Evolutionary conservation across 2,113 vertebrate genomes (phyloP).

Genomic region (Saccopteryx leptura): DNA sequence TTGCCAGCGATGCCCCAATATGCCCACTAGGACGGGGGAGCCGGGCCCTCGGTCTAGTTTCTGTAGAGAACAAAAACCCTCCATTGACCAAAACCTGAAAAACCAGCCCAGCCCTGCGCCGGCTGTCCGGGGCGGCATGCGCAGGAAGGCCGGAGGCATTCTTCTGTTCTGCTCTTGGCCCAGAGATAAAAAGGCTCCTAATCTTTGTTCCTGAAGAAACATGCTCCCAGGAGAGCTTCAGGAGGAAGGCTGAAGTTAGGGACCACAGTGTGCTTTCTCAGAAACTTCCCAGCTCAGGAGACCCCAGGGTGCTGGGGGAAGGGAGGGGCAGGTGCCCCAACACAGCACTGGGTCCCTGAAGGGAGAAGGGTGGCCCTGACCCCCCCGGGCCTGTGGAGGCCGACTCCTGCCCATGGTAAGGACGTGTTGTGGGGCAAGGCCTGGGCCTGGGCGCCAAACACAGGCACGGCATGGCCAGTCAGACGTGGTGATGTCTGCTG

Average conservation of each 20-base stretch:
- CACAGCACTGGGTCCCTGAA: neutral
- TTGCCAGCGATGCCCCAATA: neutral
- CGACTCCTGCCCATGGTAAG: too few relatives aligned
- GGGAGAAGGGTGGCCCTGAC: neutral
- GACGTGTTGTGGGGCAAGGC: rapidly evolving
- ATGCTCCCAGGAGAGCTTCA: neutral
- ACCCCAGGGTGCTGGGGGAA: rapidly evolving
- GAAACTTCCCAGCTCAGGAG: neutral
- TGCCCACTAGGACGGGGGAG: too few relatives aligned
- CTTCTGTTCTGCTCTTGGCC: neutral
- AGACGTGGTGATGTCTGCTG: rapidly evolving
- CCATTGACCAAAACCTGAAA: constrained; percentile 38
- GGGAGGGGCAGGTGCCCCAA: neutral
- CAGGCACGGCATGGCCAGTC: rapidly evolving
- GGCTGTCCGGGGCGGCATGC: rapidly evolving
- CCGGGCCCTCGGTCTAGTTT: neutral
- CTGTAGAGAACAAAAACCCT: constrained; percentile 15
- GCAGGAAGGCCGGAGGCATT: neutral
- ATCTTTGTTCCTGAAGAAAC: neutral
- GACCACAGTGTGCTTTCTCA: neutral
- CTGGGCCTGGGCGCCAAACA: neutral
- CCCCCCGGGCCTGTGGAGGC: too few relatives aligned
- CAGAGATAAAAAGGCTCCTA: constrained; percentile 21
- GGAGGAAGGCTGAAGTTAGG: neutral
- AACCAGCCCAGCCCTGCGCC: neutral